Percentiles rank a stretch among this genome's conserved stretches.
These are phyloP conservation scores for Oryzias melastigma DNA, from an alignment of 2,113 vertebrate genomes.

Conservation along the genomic window DNA sequence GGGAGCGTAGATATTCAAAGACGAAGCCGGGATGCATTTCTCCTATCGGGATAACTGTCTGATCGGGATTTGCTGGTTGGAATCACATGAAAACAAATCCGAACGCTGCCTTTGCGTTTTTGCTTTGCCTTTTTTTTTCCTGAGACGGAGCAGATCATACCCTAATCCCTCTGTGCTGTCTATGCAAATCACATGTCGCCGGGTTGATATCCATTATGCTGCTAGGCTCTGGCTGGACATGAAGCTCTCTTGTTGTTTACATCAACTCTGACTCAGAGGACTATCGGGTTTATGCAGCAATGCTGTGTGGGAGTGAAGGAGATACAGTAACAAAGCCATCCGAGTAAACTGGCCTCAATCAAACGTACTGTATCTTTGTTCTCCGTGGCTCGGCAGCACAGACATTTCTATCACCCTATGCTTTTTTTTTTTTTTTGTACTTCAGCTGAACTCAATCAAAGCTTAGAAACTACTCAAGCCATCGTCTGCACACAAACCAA, in stretches of 20 bases:
- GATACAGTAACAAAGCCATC: conserved; percentile 57
- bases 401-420: conserved; percentile 18
- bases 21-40: conserved; percentile 51
- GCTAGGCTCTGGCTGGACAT: conserved; percentile 59
- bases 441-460: conserved; percentile 26
- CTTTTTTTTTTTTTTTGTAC: not conserved
- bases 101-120: conserved; percentile 39
- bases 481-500: conserved; percentile 1
- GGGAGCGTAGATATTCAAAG: conserved; percentile 65
- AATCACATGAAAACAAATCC: conserved; percentile 70
- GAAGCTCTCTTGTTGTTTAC: conserved; percentile 58
- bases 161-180: conserved; percentile 70
- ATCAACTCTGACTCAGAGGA: conserved; percentile 61
- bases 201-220: conserved; percentile 62
- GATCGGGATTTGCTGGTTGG: conserved; percentile 72
- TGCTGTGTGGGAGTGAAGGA: conserved; percentile 58
- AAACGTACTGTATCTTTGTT: conserved; percentile 28
- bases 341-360: conserved; percentile 40
- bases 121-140: conserved; percentile 15
- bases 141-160: conserved; percentile 55
- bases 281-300: conserved; percentile 57
- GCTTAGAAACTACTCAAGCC: conserved; percentile 13
- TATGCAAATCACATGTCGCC: conserved; percentile 67
- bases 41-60: conserved; percentile 77
- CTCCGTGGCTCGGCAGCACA: conserved; percentile 4